Evolutionary conservation across 2,797 vertebrate genomes (phyloP), one percentile per base, ranked within the genome.

Genomic region (Vireo griseus): DNA sequence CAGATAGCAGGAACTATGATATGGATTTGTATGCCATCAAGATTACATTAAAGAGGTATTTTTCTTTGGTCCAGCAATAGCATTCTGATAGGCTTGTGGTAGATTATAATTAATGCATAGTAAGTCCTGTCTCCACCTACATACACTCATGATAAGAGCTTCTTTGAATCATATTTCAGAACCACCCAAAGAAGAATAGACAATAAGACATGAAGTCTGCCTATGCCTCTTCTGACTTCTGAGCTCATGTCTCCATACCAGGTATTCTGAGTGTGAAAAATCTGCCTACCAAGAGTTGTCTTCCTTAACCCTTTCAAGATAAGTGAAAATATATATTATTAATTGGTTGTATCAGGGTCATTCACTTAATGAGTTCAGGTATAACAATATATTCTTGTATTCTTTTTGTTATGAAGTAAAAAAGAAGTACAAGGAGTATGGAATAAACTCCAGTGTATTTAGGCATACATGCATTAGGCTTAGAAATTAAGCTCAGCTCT

Each of bases 141-240:
- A 44, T 31, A n/a, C 11, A 29, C 44, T 88, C 37, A 54, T 44
- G 40, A 55, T 9, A 21, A 73, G 6, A 51, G 21, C 10, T 91
- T 90, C 83, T 75, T 54, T 62, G 19, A 69, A 58, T 57, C 6
- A 2, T 54, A 16, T 87, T 89, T 85, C 77, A 85, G 39, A 90
- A 76, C 17, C 6, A 74, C n/a, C 7, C 20, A 71, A 76, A 80
- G 63, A 84, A 73, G 35, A 92, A 67, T 48, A 68, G 35, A 48
- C 11, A 68, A 6, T 28, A 61, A 88, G 19, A 25, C 21, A 29
- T 25, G 12, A 83, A 88, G 39, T 62, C 35, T 79, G 13, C 13
- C 52, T 58, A 5, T 35, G 20, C 15, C 7, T 85, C 50, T 39
- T 85, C 59, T 69, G 66, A 33, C 19, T 93, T 78, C 72, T 66